Evolutionary conservation across 2,797 vertebrate genomes (phyloP).

Genomic region (Cygnus olor): DNA sequence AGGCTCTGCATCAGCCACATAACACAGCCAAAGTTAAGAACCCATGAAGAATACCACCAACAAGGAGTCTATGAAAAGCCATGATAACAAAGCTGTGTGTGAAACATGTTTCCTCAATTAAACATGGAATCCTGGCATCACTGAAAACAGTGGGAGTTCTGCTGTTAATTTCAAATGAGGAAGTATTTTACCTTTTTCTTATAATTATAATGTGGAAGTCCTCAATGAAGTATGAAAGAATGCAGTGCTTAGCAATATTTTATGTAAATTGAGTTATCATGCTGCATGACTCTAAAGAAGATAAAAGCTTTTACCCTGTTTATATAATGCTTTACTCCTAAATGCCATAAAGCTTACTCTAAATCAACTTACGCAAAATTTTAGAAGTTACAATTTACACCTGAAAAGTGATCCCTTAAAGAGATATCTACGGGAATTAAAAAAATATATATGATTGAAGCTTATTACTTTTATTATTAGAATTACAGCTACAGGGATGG

Average conservation of each 20-base stretch:
- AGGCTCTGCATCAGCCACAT: not conserved
- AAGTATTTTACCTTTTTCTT: not conserved
- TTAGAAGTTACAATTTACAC: not conserved
- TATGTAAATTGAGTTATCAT: not conserved
- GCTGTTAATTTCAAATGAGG: not conserved
- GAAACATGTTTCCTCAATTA: not conserved
- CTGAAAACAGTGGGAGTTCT: not conserved
- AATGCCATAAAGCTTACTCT: not conserved
- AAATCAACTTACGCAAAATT: not conserved
- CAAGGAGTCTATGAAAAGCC: not conserved
- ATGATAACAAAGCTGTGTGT: not conserved
- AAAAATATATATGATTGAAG: not conserved
- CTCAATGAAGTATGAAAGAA: not conserved
- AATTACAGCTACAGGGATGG: conserved; percentile 11
- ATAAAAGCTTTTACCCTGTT: not conserved
- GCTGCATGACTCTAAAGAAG: not conserved
- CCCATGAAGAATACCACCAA: not conserved
- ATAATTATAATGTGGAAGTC: not conserved
- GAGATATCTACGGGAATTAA: not conserved
- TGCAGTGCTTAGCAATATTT: not conserved
- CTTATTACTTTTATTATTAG: not conserved
- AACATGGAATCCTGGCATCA: conserved; percentile 19
- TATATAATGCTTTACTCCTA: not conserved
- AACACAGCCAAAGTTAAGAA: not conserved
- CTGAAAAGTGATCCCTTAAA: not conserved